Conservation (phyloP, 2,888 invertebrate species). For the Rambutsinella grinnellia region DNA sequence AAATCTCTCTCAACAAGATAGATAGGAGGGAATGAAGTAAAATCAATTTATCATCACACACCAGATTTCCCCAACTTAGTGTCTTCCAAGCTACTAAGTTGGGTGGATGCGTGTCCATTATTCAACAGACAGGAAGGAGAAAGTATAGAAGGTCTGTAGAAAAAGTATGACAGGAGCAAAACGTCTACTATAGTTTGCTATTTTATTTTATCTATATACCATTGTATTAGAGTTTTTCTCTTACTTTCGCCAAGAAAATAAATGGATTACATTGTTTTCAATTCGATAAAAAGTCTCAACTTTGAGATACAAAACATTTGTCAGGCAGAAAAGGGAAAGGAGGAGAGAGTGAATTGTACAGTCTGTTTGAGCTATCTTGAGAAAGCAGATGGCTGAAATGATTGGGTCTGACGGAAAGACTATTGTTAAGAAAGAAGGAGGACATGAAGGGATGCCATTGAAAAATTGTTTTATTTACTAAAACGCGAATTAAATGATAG, state of each 20-base stretch:
- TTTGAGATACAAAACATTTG: not conserved
- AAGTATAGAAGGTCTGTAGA: too few species aligned
- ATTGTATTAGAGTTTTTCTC: too few species aligned
- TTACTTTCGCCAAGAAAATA: not conserved
- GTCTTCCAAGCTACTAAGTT: not conserved
- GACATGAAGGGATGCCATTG: too few species aligned
- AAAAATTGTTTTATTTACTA: too few species aligned
- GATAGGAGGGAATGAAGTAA: constrained; percentile 30
- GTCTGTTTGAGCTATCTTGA: too few species aligned
- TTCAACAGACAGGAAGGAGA: constrained; percentile 12
- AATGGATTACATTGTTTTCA: constrained; percentile 14
- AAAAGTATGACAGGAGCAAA: too few species aligned
- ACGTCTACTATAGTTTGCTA: not conserved
- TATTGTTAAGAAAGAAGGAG: too few species aligned
- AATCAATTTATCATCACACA: constrained; percentile 43
- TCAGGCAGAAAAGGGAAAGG: too few species aligned
- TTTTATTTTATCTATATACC: not conserved
- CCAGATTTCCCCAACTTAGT: constrained; percentile 23
- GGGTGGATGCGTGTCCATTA: constrained; percentile 24
- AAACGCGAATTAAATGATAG: too few species aligned
- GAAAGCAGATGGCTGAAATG: too few species aligned
- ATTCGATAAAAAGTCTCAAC: constrained; percentile 1
- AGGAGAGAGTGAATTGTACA: too few species aligned
- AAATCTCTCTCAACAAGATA: constrained; percentile 17
- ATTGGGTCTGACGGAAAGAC: too few species aligned